These are phyloP conservation scores for Candidula unifasciata DNA, from an alignment of 2,888 invertebrate genomes.

Conservation along the genomic window DNA sequence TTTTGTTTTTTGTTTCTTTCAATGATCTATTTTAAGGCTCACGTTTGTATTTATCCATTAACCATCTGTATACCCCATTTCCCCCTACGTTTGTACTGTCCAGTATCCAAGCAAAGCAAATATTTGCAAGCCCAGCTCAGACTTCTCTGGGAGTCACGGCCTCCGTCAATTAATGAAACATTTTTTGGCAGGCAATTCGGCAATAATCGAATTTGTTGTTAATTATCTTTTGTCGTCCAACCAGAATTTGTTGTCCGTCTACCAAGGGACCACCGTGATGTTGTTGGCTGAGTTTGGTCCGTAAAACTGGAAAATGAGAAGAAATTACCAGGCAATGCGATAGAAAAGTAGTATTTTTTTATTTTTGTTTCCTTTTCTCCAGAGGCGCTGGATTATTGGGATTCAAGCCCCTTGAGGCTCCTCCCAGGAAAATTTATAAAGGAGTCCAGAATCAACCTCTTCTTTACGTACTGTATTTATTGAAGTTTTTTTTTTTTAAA, in stretches of 20 bases:
- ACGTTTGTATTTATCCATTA: background rate
- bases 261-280: background rate
- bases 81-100: background rate
- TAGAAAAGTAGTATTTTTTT: background rate
- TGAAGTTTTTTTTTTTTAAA: too few relatives aligned
- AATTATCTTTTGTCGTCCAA: background rate
- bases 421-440: too few relatives aligned
- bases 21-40: too few relatives aligned
- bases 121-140: background rate
- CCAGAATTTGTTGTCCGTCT: background rate
- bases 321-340: background rate
- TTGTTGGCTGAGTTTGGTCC: background rate
- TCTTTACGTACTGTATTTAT: too few relatives aligned
- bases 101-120: background rate
- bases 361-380: too few relatives aligned
- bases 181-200: background rate
- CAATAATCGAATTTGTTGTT: background rate
- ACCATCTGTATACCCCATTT: background rate
- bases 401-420: too few relatives aligned
- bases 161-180: constrained; percentile 6
- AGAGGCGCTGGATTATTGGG: too few relatives aligned
- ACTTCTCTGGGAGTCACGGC: background rate
- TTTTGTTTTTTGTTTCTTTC: too few relatives aligned
- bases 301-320: background rate
- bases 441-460: too few relatives aligned